These are phyloP conservation scores for Parnassius glacialis DNA, from an alignment of 2,888 invertebrate genomes.

Conservation along the genomic window DNA sequence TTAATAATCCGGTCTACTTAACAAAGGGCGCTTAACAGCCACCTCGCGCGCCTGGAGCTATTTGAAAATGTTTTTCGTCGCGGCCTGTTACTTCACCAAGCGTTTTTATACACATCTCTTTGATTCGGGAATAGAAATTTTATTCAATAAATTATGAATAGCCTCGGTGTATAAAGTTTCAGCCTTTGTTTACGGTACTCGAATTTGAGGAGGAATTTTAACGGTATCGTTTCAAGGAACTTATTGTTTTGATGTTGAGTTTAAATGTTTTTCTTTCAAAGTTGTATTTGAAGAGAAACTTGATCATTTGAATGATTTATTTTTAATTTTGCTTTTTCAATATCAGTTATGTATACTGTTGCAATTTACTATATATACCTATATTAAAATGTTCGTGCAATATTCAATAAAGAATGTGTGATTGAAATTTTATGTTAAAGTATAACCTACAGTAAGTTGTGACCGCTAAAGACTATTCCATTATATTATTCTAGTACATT, in stretches of 20 bases:
- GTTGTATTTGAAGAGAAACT: constrained; percentile 1
- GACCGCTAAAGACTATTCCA: too few species aligned
- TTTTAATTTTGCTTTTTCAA: constrained; percentile 5
- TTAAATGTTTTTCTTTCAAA: constrained; percentile 17
- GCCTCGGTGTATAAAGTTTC: constrained; percentile 11
- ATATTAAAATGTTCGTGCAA: too few species aligned
- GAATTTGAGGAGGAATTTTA: constrained; percentile 6
- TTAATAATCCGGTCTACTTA: constrained; percentile 9
- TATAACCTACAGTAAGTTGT: too few species aligned
- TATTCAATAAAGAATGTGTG: too few species aligned
- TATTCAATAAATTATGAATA: constrained; percentile 20
- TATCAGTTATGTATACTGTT: too few species aligned
- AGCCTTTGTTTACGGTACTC: constrained; percentile 8
- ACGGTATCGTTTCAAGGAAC: constrained; percentile 14
- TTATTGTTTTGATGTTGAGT: constrained; percentile 15
- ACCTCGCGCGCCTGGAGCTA: constrained; percentile 16
- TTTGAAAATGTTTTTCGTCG: constrained; percentile 20
- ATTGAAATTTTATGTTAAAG: too few species aligned
- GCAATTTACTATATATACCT: too few species aligned
- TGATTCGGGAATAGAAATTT: constrained; percentile 15
- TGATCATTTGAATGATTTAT: not conserved
- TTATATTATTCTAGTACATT: too few species aligned
- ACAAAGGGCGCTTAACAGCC: constrained; percentile 16
- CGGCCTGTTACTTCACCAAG: constrained; percentile 4
- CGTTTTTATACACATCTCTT: constrained; percentile 8